A percentile compares a stretch with the other conserved stretches of the same genome.
phyloP scores from a whole-genome alignment of 2,888 invertebrate genomes.

The Lasioglossum oenotherae region DNA sequence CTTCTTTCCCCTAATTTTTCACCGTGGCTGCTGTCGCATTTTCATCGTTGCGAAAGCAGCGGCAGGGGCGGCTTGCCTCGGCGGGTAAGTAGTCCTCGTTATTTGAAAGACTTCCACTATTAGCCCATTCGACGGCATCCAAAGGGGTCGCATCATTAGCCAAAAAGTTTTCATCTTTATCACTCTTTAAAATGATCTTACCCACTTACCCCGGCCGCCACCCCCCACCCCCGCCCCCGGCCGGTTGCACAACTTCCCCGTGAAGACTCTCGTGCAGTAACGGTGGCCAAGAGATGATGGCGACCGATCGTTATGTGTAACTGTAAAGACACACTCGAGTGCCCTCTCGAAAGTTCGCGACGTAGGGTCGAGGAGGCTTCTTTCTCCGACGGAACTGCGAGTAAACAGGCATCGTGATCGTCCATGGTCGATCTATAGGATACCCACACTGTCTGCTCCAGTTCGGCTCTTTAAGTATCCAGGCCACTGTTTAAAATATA shows the following conservation, averaged over 20 bases:
- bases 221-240: too few species aligned
- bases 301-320: conserved; percentile 61
- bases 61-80: conserved; percentile 26
- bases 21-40: conserved; percentile 9
- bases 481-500: not conserved
- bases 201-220: conserved; percentile 7
- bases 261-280: conserved; percentile 42
- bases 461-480: not conserved
- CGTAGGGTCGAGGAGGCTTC: conserved; percentile 54
- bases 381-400: conserved; percentile 30
- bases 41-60: conserved; percentile 22
- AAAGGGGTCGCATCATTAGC: conserved; percentile 64
- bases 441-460: not conserved
- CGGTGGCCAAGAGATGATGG: conserved; percentile 42
- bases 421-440: not conserved
- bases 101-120: conserved; percentile 46
- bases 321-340: conserved; percentile 54
- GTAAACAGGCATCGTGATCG: conserved; percentile 50
- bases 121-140: conserved; percentile 44
- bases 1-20: conserved; percentile 10
- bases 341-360: conserved; percentile 57
- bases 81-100: conserved; percentile 45
- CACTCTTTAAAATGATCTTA: conserved; percentile 61
- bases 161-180: conserved; percentile 68
- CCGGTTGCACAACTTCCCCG: conserved; percentile 59